These are phyloP conservation scores for Pelodytes ibericus DNA, from an alignment of 2,797 vertebrate genomes.

Conservation along the genomic window DNA sequence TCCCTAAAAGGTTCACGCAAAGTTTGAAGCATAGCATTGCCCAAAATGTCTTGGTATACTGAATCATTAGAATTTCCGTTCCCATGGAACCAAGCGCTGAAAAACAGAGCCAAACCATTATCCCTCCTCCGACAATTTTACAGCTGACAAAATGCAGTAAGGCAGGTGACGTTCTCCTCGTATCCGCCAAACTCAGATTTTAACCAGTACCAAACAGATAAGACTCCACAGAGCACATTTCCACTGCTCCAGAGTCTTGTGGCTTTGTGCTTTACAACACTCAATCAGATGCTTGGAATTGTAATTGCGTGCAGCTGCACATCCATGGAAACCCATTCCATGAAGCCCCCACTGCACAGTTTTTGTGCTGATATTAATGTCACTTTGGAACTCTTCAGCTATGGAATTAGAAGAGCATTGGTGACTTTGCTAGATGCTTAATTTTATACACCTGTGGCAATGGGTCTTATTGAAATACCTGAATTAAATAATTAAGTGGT, in stretches of 20 bases:
- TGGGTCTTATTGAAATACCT: too few relatives aligned
- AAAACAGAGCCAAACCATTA: neutral
- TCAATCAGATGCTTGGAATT: neutral
- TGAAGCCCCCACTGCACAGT: neutral
- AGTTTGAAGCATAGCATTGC: neutral
- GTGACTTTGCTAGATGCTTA: too few relatives aligned
- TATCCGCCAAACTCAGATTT: neutral
- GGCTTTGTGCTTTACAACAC: too few relatives aligned
- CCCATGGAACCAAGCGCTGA: neutral
- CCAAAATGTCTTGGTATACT: neutral
- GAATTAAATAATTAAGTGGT: too few relatives aligned
- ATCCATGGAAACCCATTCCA: conserved; percentile 20
- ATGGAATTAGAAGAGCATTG: too few relatives aligned
- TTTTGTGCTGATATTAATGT: neutral
- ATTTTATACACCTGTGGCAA: too few relatives aligned
- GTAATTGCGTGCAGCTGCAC: neutral
- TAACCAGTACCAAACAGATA: neutral
- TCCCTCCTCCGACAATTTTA: neutral
- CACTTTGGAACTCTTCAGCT: too few relatives aligned
- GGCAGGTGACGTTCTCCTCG: neutral
- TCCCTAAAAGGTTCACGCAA: neutral
- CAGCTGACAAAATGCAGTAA: neutral
- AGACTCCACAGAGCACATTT: neutral
- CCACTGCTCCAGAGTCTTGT: neutral
- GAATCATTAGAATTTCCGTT: neutral